Percentiles rank a stretch among this genome's conserved stretches.
These are phyloP conservation scores for Zhengitettix transpicula DNA, from an alignment of 2,888 invertebrate genomes.

Conservation along the genomic window DNA sequence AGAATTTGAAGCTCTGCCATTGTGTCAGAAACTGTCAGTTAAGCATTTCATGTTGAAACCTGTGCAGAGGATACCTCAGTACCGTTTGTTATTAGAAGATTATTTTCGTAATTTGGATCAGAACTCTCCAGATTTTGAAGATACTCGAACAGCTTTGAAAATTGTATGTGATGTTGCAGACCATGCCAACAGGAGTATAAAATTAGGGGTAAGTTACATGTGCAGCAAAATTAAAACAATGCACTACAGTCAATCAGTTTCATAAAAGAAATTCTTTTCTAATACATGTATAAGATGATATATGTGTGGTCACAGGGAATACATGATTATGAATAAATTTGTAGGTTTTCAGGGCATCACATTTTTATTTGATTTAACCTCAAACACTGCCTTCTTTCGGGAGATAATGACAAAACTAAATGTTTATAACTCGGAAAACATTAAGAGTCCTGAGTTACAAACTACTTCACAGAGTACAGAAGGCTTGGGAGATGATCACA, in stretches of 20 bases:
- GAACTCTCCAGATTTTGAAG: slow-evolving; percentile 35
- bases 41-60: slow-evolving; percentile 50
- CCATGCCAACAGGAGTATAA: slow-evolving; percentile 37
- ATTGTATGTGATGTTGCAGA: slow-evolving; percentile 39
- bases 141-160: slow-evolving; percentile 35
- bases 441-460: too few species aligned
- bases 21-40: slow-evolving; percentile 30
- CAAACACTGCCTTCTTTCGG: too few species aligned
- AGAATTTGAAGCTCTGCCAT: slow-evolving; percentile 28
- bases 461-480: too few species aligned
- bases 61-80: slow-evolving; percentile 48
- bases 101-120: slow-evolving; percentile 35
- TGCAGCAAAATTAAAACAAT: not conserved
- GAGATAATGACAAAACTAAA: too few species aligned
- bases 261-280: not conserved
- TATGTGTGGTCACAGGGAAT: too few species aligned
- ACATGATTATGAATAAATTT: too few species aligned
- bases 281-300: not conserved
- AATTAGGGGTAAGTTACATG: slow-evolving; percentile 29
- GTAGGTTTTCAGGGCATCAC: too few species aligned
- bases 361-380: too few species aligned
- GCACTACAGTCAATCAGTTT: not conserved
- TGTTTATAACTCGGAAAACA: too few species aligned
- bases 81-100: slow-evolving; percentile 40
- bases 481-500: too few species aligned